Evolutionary conservation across 2,113 vertebrate genomes (phyloP).

Genomic region (Shinisaurus crocodilurus): DNA sequence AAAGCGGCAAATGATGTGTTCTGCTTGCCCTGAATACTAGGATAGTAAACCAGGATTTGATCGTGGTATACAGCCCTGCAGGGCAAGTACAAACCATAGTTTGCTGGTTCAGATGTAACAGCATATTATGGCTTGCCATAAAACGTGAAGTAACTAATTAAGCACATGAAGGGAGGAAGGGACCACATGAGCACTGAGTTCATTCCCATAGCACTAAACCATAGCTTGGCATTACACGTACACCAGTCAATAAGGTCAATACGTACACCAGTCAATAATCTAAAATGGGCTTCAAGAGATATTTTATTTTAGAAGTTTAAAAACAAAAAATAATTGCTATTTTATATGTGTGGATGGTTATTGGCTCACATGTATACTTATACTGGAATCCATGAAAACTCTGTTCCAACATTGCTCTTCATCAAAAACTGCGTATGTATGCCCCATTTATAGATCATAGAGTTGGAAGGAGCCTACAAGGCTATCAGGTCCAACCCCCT

Average conservation of each 20-base stretch:
- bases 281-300: background rate
- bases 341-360: background rate
- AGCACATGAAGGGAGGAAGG: background rate
- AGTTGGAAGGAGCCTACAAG: no score
- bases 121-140: background rate
- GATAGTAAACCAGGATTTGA: background rate
- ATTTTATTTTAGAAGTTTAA: constrained; percentile 1
- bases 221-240: background rate
- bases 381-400: constrained; percentile 40
- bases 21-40: background rate
- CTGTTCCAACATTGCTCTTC: constrained; percentile 32
- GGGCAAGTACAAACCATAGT: background rate
- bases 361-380: constrained; percentile 37
- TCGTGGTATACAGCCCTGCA: background rate
- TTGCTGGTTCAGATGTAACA: background rate
- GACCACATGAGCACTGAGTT: background rate
- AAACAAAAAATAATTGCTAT: constrained; percentile 39
- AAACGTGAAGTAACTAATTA: background rate
- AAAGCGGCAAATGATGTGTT: background rate
- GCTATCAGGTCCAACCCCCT: no score
- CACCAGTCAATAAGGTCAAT: background rate
- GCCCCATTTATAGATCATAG: no score
- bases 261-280: no score
- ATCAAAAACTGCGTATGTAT: background rate
- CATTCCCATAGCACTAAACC: background rate